phyloP scores from a whole-genome alignment of 2,113 vertebrate species.

The Etheostoma cragini region DNA sequence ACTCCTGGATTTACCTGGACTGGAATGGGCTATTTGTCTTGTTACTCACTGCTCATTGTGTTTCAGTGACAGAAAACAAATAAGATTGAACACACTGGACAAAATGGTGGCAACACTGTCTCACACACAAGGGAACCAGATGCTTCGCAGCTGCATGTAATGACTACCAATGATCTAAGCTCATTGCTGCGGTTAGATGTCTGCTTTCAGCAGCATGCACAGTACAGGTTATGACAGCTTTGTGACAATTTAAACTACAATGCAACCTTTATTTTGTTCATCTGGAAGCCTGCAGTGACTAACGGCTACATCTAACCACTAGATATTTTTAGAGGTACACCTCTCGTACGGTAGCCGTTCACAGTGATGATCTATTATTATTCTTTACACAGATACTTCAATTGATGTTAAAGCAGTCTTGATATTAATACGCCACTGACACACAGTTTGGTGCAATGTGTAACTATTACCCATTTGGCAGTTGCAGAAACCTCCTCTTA shows the following conservation, averaged over 20 bases:
- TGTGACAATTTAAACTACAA: slow-evolving; percentile 16
- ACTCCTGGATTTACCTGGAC: background rate
- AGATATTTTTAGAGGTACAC: slow-evolving; percentile 47
- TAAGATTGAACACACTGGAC: slow-evolving; percentile 1
- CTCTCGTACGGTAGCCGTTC: background rate
- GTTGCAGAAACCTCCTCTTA: background rate
- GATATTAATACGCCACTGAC: background rate
- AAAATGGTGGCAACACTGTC: slow-evolving; percentile 39
- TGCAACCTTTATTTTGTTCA: background rate
- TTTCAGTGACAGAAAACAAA: slow-evolving; percentile 16
- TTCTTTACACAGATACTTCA: background rate
- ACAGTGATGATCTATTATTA: background rate
- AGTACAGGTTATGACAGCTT: background rate
- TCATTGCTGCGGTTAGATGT: slow-evolving; percentile 29
- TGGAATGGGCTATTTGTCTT: slow-evolving; percentile 14
- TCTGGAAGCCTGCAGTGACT: slow-evolving; percentile 9
- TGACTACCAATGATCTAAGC: slow-evolving; percentile 24
- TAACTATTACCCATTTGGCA: background rate
- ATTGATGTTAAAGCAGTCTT: background rate
- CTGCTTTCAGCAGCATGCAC: slow-evolving; percentile 57
- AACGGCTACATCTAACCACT: slow-evolving; percentile 5
- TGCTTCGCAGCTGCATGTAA: slow-evolving; percentile 57
- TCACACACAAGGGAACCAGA: slow-evolving; percentile 44
- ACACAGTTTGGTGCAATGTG: slow-evolving; percentile 8
- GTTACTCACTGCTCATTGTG: slow-evolving; percentile 20